Evolutionary conservation across 1,140 invertebrate genomes (phyloP).

Genomic region (Heliconius hermathena): DNA sequence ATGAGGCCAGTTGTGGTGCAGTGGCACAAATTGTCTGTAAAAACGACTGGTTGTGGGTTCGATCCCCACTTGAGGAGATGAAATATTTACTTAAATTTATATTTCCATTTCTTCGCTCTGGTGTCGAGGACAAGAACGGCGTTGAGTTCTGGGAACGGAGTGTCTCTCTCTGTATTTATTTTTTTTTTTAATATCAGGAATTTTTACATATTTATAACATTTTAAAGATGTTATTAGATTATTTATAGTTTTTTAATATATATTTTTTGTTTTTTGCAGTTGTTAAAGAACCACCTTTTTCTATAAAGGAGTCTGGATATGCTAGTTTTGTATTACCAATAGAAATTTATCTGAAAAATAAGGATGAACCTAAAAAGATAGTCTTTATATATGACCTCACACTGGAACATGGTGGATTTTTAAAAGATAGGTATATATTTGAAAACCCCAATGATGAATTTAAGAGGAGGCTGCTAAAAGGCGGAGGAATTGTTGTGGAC

Average conservation of each 20-base stretch:
- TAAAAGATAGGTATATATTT: constrained; percentile 90
- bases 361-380: constrained; percentile 95
- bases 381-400: constrained; percentile 93
- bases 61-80: no score
- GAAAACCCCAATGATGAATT: constrained; percentile 94
- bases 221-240: not conserved
- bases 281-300: constrained; percentile 95
- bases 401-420: constrained; percentile 88
- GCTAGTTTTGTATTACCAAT: constrained; percentile 95
- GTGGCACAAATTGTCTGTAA: no score
- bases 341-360: constrained; percentile 95
- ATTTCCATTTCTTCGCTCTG: no score
- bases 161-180: no score
- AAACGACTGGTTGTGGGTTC: no score
- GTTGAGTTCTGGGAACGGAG: no score
- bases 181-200: no score
- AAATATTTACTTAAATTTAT: no score
- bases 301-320: constrained; percentile 95
- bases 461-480: constrained; percentile 91
- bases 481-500: constrained; percentile 85
- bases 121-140: no score
- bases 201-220: no score
- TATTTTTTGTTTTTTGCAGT: constrained; percentile 82
- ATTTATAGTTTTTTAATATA: not conserved
- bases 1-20: no score